Percentiles rank a stretch among this genome's conserved stretches.
Conservation (phyloP, 2,797 vertebrate genomes). For the Sternarchorhynchus goeldii region DNA sequence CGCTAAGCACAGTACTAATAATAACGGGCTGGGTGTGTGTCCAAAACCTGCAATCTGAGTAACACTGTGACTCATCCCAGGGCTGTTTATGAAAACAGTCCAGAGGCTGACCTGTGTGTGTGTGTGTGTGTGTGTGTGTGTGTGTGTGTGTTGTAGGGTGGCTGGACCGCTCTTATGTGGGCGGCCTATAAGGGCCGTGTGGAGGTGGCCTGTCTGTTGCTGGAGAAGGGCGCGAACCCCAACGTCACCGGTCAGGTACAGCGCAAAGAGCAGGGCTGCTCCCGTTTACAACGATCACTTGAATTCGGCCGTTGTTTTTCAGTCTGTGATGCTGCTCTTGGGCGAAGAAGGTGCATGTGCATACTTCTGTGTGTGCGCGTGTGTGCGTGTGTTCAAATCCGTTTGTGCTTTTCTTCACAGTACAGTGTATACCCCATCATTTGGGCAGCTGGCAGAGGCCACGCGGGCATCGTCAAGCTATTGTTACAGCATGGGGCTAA, state of each 20-base stretch:
- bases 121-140: slow-evolving; percentile 28
- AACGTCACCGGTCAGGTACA: slow-evolving; percentile 95
- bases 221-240: slow-evolving; percentile 91
- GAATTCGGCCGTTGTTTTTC: not conserved
- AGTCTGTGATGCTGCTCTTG: not conserved
- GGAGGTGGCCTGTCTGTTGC: slow-evolving; percentile 85
- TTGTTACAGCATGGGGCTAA: slow-evolving; percentile 90
- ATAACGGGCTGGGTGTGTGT: slow-evolving; percentile 48
- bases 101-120: slow-evolving; percentile 19
- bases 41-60: slow-evolving; percentile 44
- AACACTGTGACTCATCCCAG: slow-evolving; percentile 45
- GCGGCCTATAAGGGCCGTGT: slow-evolving; percentile 91
- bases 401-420: slow-evolving; percentile 75
- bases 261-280: not conserved
- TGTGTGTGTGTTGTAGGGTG: slow-evolving; percentile 77
- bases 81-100: slow-evolving; percentile 35
- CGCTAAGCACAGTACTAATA: slow-evolving; percentile 51
- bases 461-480: slow-evolving; percentile 90
- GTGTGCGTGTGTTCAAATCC: not conserved
- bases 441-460: slow-evolving; percentile 96
- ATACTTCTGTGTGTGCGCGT: not conserved
- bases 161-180: slow-evolving; percentile 99
- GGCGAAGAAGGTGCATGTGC: not conserved
- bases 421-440: slow-evolving; percentile 98
- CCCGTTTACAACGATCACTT: not conserved